Base-by-base conservation (phyloP, 2,888 invertebrate genomes). In the Plagodis pulveraria region DNA sequence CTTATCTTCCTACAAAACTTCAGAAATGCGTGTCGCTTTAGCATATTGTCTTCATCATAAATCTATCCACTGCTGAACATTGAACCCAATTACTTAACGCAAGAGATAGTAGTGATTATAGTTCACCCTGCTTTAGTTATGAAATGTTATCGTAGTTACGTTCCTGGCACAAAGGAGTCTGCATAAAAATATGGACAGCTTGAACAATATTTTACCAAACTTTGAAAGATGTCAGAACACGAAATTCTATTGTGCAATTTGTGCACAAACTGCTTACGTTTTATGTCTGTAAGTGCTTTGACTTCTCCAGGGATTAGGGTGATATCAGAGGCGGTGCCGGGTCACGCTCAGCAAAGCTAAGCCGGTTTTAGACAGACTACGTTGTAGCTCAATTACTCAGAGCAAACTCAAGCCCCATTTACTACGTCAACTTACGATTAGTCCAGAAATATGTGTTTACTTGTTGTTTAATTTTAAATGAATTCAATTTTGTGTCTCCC, bases 211-310 rank as follows among this genome's bases (percentile, higher is more conserved):
- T 50, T 50, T 12, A 32, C 5, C 36, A 36, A 50, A 54, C 12
- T 48, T 56, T n/a, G 12, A 42, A 8, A 50, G 54, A 32, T 11
- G 46, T 45, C 52, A 60, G 49, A 66, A 63, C 63, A 50, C 32
- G 50, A 64, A 62, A 69, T 66, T 66, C 59, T 58, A 62, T 60
- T 62, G 63, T 65, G 62, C 55, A 65, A 68, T 71, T 61, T 64
- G 65, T 65, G 70, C 67, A 71, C 66, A 72, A 67, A 65, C 66
- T 57, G 61, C 68, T 71, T 66, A 69, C 65, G 72, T 71, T 72
- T 73, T 59, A 69, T 58, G 61, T 65, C 60, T 64, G 69, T 72
- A 68, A 74, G 72, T 68, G 65, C 69, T 72, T 67, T 63, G 73
- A 73, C 69, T 69, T 62, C 51, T 64, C 61, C 52, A 57, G 59